A percentile compares a stretch with the other conserved stretches of the same genome.
phyloP scores from a whole-genome alignment of 2,888 invertebrate species.

The Torymus tubicola region DNA sequence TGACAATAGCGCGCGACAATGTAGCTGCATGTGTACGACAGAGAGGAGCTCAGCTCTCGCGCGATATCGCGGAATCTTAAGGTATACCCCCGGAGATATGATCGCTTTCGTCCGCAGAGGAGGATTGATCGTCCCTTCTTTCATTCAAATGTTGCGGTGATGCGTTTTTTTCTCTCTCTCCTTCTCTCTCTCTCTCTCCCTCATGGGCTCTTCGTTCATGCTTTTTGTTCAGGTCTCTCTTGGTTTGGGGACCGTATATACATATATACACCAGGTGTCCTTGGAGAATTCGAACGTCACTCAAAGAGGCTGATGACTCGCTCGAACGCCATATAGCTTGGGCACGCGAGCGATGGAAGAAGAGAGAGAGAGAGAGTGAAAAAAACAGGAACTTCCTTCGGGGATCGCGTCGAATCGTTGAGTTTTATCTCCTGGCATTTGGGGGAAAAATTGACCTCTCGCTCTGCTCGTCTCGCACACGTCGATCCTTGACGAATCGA shows the following conservation, averaged over 20 bases:
- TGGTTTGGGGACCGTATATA: conserved; percentile 15
- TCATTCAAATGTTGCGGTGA: conserved; percentile 62
- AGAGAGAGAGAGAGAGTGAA: neutral
- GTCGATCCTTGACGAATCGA: conserved; percentile 38
- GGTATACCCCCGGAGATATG: conserved; percentile 65
- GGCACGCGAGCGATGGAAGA: neutral
- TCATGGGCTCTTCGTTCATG: conserved; percentile 37
- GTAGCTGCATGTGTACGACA: conserved; percentile 65
- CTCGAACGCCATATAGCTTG: conserved; percentile 3
- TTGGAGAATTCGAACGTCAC: conserved; percentile 59
- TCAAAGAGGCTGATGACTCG: conserved; percentile 56
- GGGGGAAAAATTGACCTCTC: conserved; percentile 46
- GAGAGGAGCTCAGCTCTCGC: conserved; percentile 57
- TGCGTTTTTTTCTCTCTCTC: conserved; percentile 41
- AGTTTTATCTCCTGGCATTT: conserved; percentile 27
- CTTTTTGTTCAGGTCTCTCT: conserved; percentile 39
- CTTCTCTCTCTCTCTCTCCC: conserved; percentile 37
- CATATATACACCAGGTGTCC: conserved; percentile 50
- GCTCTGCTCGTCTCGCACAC: neutral
- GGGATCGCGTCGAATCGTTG: conserved; percentile 15
- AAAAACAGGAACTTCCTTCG: conserved; percentile 36
- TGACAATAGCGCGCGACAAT: conserved; percentile 65
- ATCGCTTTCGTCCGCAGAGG: conserved; percentile 63
- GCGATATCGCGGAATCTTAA: conserved; percentile 65
- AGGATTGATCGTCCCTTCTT: conserved; percentile 66